Evolutionary conservation across 2,113 vertebrate genomes (phyloP), one percentile per base, ranked within the genome.

Genomic region (Tragelaphus buxtoni): DNA sequence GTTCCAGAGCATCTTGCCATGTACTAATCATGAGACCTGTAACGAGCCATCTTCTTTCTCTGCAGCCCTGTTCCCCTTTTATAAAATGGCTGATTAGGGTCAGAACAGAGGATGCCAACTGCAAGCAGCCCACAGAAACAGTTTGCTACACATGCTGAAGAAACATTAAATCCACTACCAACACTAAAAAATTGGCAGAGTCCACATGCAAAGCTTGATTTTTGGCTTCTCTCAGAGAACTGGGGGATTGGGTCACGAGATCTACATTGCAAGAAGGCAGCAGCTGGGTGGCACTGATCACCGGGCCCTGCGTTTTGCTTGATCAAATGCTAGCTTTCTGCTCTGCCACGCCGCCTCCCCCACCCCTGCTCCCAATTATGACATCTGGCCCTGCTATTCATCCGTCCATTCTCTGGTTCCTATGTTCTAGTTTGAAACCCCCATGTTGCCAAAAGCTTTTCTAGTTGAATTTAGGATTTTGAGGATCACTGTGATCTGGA

Each of bases 251-350:
- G 45, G 51, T 24, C 17, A 79, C 3, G 28, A 51, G n/a, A 61
- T 17, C 26, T n/a, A 6, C 9, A 0, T 86, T 53, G 12, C 51
- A 51, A 42, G 69, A 39, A 10, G 72, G 16, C 20, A 35, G 12
- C 55, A 8, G 3, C 9, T 30, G 35, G 53, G 6, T 9, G 9
- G 22, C 1, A 4, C 60, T 4, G 13, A 2, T 26, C 4, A 20
- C 14, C 2, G 4, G 26, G 65, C 16, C 45, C 22, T 3, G 1
- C 2, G 11, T 17, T 80, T 69, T 39, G 0, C 45, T 76, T 0
- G 42, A 42, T 7, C 17, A 6, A 0, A 3, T 12, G 56, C 18
- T 53, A 45, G 9, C 26, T 79, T 87, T 80, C 32, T 65, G 10
- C n/a, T 47, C 74, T 58, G 18, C 61, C 13, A 0, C 1, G 5